A percentile compares a stretch with the other conserved stretches of the same genome.
These are phyloP conservation scores for Cheilosia variabilis DNA, from an alignment of 2,888 invertebrate genomes.

Conservation along the genomic window DNA sequence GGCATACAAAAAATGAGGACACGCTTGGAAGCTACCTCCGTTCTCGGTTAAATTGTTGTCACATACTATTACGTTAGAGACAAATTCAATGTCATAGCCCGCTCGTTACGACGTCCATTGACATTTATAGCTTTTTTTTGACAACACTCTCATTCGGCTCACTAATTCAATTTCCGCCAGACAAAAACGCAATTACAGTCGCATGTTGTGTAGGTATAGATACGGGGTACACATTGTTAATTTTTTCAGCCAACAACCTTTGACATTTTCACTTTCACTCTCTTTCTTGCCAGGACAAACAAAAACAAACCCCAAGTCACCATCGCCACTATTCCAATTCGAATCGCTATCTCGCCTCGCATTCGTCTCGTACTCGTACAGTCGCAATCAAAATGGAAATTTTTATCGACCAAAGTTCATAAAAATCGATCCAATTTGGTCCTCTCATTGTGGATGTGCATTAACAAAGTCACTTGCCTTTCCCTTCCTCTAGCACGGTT, in stretches of 20 bases:
- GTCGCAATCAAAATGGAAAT: slow-evolving; percentile 11
- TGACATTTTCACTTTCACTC: slow-evolving; percentile 64
- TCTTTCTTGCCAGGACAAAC: neutral
- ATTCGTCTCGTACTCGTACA: slow-evolving; percentile 27
- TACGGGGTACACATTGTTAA: neutral
- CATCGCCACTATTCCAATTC: neutral
- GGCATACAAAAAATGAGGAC: no score
- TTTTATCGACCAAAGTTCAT: slow-evolving; percentile 63
- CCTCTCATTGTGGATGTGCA: slow-evolving; percentile 12
- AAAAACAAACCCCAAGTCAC: slow-evolving; percentile 16
- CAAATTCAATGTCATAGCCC: no score
- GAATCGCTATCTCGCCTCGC: slow-evolving; percentile 17
- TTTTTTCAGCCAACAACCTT: slow-evolving; percentile 38
- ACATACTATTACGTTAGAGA: no score
- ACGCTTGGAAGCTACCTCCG: no score
- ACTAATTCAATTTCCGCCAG: slow-evolving; percentile 67
- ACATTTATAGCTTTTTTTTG: neutral
- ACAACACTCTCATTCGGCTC: slow-evolving; percentile 22
- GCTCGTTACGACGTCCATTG: neutral
- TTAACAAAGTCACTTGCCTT: slow-evolving; percentile 18
- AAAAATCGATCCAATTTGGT: slow-evolving; percentile 68
- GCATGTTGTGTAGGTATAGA: neutral
- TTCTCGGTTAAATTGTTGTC: no score
- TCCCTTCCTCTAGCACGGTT: slow-evolving; percentile 27
- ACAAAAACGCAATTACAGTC: slow-evolving; percentile 65